Evolutionary conservation across 2,113 vertebrate genomes (phyloP), one percentile per base, ranked within the genome.

Genomic region (Gila orcuttii): DNA sequence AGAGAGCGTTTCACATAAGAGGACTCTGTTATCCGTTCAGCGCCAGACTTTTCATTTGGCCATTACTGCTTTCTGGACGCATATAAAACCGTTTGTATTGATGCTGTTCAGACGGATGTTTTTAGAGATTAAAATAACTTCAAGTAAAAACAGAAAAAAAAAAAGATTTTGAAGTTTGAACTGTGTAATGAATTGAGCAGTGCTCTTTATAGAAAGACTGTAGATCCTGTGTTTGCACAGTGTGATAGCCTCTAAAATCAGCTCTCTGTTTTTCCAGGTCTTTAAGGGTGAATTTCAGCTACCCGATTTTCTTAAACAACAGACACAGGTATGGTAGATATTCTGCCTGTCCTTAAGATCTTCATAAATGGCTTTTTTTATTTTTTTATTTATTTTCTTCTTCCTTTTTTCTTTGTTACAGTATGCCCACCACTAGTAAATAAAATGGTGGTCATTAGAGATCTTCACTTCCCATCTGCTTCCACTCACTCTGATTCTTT

Each of bases 221-320:
- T 71, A 73, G 76, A 82, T 82, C 82, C 87, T 88, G 66, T 52
- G 73, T 73, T 47, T 62, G 42, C n/a, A 31, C 69, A 74, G 87
- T 80, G 42, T 75, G 28, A 76, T 74, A 68, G 87, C 83, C 77
- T 90, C 90, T 93, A 93, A 95, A 95, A 74, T 2, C 64, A 92
- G 88, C 91, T 88, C 93, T 96, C 93, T 96, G 89, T 95, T 92
- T 95, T 92, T 92, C 89, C 92, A 99, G 97, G 97, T 99, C 87
- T 97, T 96, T 93, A 98, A 98, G 95, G 98, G 98, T 93, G 97
- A 98, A 97, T 99, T 99, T 95, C 97, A 97, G 90, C 97, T 98
- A 73, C 98, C 98, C 87, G 97, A 98, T 90, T 99, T 99, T 92
- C 97, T 99, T 88, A 98, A 96, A 96, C 97, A 97, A 91, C 95